Conservation (phyloP, 2,888 invertebrate genomes). For the Tupiocoris notatus region DNA sequence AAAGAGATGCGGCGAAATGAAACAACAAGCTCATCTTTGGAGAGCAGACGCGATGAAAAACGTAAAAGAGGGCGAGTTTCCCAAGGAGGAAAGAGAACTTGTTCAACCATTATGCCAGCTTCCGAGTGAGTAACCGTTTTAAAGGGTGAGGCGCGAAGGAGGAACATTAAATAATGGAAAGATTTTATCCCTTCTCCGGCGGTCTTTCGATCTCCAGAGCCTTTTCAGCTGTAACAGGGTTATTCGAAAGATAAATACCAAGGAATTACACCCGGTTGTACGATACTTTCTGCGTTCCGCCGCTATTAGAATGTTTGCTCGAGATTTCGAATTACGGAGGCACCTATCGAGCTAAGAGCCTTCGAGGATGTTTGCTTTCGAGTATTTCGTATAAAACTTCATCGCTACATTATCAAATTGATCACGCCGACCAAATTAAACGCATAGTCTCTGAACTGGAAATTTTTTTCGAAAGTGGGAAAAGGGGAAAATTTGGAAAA, state of each 20-base stretch:
- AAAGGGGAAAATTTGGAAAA: too few species aligned
- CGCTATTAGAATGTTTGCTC: conserved; percentile 17
- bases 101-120: conserved; percentile 30
- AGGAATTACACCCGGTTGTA: conserved; percentile 16
- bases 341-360: neutral
- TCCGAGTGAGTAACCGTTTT: conserved; percentile 37
- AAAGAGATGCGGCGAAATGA: neutral
- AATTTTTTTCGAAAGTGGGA: too few species aligned
- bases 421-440: too few species aligned
- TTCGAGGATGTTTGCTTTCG: neutral
- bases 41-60: neutral
- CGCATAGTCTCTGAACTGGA: too few species aligned
- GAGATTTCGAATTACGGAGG: neutral
- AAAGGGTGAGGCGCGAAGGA: conserved; percentile 14
- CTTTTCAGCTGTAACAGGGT: conserved; percentile 17
- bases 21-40: neutral
- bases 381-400: neutral
- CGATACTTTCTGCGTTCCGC: conserved; percentile 9
- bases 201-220: neutral
- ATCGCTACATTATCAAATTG: too few species aligned
- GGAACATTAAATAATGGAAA: conserved; percentile 36
- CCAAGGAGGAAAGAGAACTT: conserved; percentile 12
- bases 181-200: neutral
- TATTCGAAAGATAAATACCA: conserved; percentile 32
- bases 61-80: conserved; percentile 7